A percentile compares a stretch with the other conserved stretches of the same genome.
Conservation (phyloP, 2,113 vertebrate genomes). For the Oryctolagus cuniculus region mOryCun1.1 NC_091444.1:29961001-29961500, state of each 20-base stretch:
- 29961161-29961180: not conserved
- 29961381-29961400: fast-evolving
- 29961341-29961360: not conserved
- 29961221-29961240: not conserved
- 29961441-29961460: fast-evolving
- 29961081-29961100: not conserved
- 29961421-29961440: fast-evolving
- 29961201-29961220: not conserved
- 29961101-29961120: not conserved
- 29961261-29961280: too few relatives aligned
- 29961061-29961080: not conserved
- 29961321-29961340: not conserved
- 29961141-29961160: not conserved
- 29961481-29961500: fast-evolving
- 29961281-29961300: too few relatives aligned
- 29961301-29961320: not conserved
- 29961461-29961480: not conserved
- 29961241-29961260: not conserved
- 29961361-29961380: not conserved
- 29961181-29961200: not conserved
- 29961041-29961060: not conserved
- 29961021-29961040: not conserved
- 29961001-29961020: not conserved
- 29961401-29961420: not conserved
- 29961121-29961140: not conserved